phyloP scores from a whole-genome alignment of 2,888 invertebrate genomes.

The Tipula vernalis region DNA sequence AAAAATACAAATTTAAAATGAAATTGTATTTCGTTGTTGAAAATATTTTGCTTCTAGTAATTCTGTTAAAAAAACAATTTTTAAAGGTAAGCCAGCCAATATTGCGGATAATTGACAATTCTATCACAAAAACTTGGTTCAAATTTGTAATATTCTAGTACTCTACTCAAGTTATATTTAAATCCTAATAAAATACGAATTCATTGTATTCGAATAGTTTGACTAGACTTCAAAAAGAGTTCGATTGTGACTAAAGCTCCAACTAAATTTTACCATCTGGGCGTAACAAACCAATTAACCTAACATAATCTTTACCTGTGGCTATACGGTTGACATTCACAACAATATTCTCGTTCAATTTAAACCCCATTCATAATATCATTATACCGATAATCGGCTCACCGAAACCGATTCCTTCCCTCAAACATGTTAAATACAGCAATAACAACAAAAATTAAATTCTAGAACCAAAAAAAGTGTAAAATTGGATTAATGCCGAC shows the following conservation, averaged over 20 bases:
- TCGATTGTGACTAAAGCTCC: background rate
- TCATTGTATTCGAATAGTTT: too few relatives aligned
- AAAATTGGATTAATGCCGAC: conserved; percentile 10
- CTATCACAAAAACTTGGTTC: too few relatives aligned
- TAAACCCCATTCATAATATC: background rate
- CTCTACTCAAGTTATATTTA: too few relatives aligned
- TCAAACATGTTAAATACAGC: background rate
- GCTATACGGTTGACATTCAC: background rate
- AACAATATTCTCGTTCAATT: background rate
- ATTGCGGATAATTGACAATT: too few relatives aligned
- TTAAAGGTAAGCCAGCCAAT: too few relatives aligned
- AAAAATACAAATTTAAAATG: too few relatives aligned
- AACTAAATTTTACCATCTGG: background rate
- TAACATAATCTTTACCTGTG: background rate
- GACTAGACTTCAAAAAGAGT: too few relatives aligned
- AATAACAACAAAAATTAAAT: background rate
- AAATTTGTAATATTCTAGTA: too few relatives aligned
- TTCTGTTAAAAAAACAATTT: too few relatives aligned
- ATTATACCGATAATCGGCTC: background rate
- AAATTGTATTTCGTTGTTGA: too few relatives aligned
- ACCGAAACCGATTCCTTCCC: background rate
- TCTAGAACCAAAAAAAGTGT: background rate
- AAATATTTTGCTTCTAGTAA: too few relatives aligned
- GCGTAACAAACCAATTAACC: background rate
- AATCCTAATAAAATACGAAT: too few relatives aligned